These are phyloP conservation scores for Rhinophrynus dorsalis DNA, from an alignment of 2,797 vertebrate species.

Conservation along the genomic window DNA sequence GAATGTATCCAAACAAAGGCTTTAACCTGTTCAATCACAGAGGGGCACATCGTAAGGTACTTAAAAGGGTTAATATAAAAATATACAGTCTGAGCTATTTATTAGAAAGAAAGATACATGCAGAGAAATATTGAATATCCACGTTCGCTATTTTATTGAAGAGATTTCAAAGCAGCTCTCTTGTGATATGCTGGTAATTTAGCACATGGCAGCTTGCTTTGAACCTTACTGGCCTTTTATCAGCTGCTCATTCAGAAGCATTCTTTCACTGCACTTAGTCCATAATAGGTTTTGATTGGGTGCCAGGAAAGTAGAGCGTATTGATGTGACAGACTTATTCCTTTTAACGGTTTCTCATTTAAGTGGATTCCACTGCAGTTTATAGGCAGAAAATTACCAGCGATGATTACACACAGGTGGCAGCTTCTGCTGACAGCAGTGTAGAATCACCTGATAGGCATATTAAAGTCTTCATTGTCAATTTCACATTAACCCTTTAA, in stretches of 20 bases:
- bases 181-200: conserved; percentile 12
- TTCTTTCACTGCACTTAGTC: conserved; percentile 34
- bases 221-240: conserved; percentile 41
- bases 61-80: neutral
- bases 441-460: conserved; percentile 24
- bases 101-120: conserved; percentile 3
- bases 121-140: neutral
- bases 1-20: too few relatives aligned
- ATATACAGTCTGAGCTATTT: neutral
- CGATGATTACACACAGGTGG: conserved; percentile 44
- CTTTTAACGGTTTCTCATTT: conserved; percentile 46
- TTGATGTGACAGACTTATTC: conserved; percentile 41
- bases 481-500: neutral
- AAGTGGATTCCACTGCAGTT: conserved; percentile 35
- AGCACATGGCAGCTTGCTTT: conserved; percentile 20
- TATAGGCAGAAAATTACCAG: conserved; percentile 39
- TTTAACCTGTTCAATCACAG: too few relatives aligned
- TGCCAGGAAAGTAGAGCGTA: conserved; percentile 32
- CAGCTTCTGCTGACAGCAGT: conserved; percentile 10
- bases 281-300: conserved; percentile 49
- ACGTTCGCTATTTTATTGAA: neutral
- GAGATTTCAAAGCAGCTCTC: conserved; percentile 8
- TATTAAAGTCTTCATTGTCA: conserved; percentile 31
- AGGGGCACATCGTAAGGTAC: too few relatives aligned
- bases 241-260: conserved; percentile 42